Percentiles rank a stretch among this genome's conserved stretches.
Evolutionary conservation across 2,113 vertebrate species (phyloP).

Genomic region (Delphinus delphis): DNA sequence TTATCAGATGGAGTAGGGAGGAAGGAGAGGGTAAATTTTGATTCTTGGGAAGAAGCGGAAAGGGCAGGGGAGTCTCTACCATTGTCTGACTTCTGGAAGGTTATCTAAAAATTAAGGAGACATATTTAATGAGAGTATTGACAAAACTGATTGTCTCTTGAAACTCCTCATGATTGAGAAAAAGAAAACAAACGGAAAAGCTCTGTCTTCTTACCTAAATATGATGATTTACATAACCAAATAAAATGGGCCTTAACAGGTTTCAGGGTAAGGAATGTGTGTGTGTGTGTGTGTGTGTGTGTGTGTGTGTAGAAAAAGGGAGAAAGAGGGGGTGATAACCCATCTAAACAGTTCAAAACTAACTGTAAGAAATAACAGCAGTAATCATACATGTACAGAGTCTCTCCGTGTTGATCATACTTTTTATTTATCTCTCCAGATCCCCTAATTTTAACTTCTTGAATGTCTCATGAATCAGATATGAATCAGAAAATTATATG

Average conservation of each 20-base stretch:
- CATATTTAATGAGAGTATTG: not conserved
- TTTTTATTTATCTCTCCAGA: not conserved
- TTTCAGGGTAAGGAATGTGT: not conserved
- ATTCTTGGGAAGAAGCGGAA: not conserved
- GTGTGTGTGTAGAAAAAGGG: not conserved
- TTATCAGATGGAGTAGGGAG: not conserved
- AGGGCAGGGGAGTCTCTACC: not conserved
- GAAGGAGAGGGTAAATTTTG: not conserved
- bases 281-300: not conserved
- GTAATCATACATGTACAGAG: not conserved
- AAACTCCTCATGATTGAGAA: not conserved
- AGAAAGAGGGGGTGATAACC: not conserved
- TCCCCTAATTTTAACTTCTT: not conserved
- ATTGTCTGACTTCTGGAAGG: not conserved
- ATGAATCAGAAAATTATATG: not conserved
- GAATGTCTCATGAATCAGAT: not conserved
- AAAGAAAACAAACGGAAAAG: not conserved
- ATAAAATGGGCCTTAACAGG: not conserved
- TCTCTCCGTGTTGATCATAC: not conserved
- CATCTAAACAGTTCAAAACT: not conserved
- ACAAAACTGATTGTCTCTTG: not conserved
- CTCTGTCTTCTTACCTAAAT: not conserved
- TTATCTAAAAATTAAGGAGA: not conserved
- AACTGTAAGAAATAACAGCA: not conserved
- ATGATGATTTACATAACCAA: not conserved